These are phyloP conservation scores for Melipona quadrifasciata DNA, from an alignment of 1,140 invertebrate species.

Conservation along the genomic window DNA sequence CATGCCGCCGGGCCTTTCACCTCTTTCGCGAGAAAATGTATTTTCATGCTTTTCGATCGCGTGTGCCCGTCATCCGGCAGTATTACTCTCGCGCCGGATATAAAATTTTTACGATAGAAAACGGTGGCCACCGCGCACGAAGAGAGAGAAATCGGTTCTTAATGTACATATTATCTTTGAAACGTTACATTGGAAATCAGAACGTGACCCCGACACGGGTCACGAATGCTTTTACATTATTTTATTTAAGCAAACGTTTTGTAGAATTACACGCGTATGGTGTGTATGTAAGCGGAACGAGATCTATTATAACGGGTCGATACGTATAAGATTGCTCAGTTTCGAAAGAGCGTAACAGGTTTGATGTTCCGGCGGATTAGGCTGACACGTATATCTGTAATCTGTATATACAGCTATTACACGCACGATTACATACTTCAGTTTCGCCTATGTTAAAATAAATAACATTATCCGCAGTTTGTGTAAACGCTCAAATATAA, in stretches of 20 bases:
- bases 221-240: not conserved
- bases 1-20: constrained; percentile 46
- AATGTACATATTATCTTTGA: not conserved
- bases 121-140: not conserved
- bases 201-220: not conserved
- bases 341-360: constrained; percentile 11
- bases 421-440: constrained; percentile 13
- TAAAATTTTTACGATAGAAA: constrained; percentile 5
- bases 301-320: not conserved
- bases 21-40: constrained; percentile 56
- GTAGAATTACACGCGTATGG: not conserved
- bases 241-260: not conserved
- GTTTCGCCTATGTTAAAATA: not conserved
- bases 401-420: constrained; percentile 16
- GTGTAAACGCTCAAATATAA: constrained; percentile 26
- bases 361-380: not conserved
- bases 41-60: constrained; percentile 52
- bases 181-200: not conserved
- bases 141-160: constrained; percentile 24
- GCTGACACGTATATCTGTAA: not conserved
- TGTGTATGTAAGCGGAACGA: not conserved
- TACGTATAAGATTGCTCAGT: not conserved
- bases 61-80: constrained; percentile 15
- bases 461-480: constrained; percentile 16
- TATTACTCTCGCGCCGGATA: not conserved